A percentile compares a stretch with the other conserved stretches of the same genome.
phyloP scores from a whole-genome alignment of 2,113 vertebrate genomes.

The Oncorhynchus keta region DNA sequence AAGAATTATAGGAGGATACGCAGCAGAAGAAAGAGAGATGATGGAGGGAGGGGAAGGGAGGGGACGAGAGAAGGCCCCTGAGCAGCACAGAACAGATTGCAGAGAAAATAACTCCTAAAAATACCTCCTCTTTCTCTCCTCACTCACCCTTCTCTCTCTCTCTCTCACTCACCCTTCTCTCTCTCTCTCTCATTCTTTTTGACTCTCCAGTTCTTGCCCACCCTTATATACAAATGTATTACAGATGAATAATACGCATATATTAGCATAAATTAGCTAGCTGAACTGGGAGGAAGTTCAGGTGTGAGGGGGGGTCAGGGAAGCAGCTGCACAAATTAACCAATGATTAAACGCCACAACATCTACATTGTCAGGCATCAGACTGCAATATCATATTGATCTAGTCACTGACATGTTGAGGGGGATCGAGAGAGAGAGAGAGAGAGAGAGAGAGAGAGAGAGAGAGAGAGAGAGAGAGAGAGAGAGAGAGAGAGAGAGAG shows the following conservation, averaged over 20 bases:
- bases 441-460: no score
- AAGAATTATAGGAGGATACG: neutral
- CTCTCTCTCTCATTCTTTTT: conserved; percentile 8
- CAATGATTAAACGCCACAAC: no score
- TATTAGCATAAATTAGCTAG: conserved; percentile 59
- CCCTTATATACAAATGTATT: conserved; percentile 6
- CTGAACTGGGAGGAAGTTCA: conserved; percentile 65
- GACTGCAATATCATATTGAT: no score
- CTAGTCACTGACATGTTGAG: no score
- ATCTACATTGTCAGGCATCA: no score
- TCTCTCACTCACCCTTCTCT: neutral
- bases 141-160: conserved; percentile 30
- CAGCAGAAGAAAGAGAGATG: conserved; percentile 19
- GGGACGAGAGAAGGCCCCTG: conserved; percentile 20
- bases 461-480: no score
- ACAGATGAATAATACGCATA: conserved; percentile 32
- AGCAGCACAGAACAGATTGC: conserved; percentile 63
- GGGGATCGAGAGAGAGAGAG: no score
- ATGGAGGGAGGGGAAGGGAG: conserved; percentile 22
- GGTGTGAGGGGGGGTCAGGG: conserved; percentile 47
- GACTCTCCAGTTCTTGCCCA: conserved; percentile 40
- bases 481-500: no score
- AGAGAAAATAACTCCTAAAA: conserved; percentile 61
- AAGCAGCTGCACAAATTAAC: no score
- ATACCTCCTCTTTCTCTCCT: conserved; percentile 61